Base-by-base conservation (phyloP, 1,140 invertebrate genomes). In the Drosophila navojoa region DNA sequence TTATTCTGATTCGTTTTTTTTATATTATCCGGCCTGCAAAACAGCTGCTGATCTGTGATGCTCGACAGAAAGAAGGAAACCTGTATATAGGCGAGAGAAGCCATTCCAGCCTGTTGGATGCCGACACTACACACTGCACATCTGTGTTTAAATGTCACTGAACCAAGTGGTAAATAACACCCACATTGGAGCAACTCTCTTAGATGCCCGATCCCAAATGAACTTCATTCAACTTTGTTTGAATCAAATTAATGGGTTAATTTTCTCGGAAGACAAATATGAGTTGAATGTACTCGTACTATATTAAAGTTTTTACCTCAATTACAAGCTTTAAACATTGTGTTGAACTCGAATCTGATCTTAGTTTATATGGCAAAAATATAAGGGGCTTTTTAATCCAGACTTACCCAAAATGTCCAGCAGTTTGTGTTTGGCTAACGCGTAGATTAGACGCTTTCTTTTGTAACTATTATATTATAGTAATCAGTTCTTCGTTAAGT, bases 311-410 rank as follows among this genome's bases (percentile, higher is more conserved):
- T 35, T 27, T 47, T 55, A 35, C 10, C 38, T 27, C 5, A 29
- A 29, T 57, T 53, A 71, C 45, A 53, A 35, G 53, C 32, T 38
- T 40, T 45, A 47, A 55, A 29, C 4, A 35, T 16, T 11, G 19
- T 40, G 61, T 19, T 71, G 62, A 71, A 58, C 70, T 19, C 15
- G 11, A 68, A 60, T 55, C 67, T 68, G 63, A 72, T 59, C 70
- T 72, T 68, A 10, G 19, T 35, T 38, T 25, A 54, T n/a, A 29
- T 38, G 47, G 11, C 16, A 11, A 29, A 49, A 45, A 25, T 32
- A 22, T 22, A 19, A 16, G n/a, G 27, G 69, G 45, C 47, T 54
- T 71, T 71, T 68, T 60, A 67, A 72, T 38, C 55, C 49, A 54
- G 47, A 54, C 54, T 67, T 67, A 38, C 16, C 7, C 15, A 11